A percentile compares a stretch with the other conserved stretches of the same genome.
Evolutionary conservation across 2,888 invertebrate species (phyloP).

Genomic region (Drosophila buzzatii): DNA sequence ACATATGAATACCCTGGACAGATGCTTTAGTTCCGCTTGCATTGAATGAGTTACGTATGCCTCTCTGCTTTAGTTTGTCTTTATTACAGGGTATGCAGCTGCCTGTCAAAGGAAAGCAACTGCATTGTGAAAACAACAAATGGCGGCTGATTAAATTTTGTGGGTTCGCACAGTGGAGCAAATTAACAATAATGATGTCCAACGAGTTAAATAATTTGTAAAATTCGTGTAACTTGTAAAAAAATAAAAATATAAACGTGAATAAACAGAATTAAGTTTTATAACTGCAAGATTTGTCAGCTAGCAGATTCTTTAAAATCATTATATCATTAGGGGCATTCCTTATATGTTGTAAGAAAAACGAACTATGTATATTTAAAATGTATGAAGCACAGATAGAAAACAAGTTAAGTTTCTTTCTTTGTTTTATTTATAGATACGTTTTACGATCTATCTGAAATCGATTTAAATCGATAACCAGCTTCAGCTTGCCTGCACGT

Average conservation of each 20-base stretch:
- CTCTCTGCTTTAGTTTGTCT: no score
- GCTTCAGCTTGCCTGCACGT: background rate
- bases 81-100: constrained; percentile 6
- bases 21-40: no score
- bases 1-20: no score
- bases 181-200: background rate
- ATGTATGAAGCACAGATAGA: background rate
- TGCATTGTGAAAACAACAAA: constrained; percentile 51
- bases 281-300: background rate
- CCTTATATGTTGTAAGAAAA: background rate
- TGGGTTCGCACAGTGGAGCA: background rate
- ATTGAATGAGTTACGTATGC: background rate
- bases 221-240: background rate
- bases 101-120: constrained; percentile 23
- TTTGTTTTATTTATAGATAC: no score
- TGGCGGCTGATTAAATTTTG: constrained; percentile 56
- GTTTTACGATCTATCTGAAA: no score
- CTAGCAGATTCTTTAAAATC: background rate
- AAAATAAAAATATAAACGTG: no score
- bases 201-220: background rate
- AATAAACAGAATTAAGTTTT: background rate
- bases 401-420: no score
- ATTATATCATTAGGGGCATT: background rate
- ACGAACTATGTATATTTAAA: background rate
- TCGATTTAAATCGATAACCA: background rate